phyloP scores from a whole-genome alignment of 2,797 vertebrate species.

The Mormyrops attenuatus region DNA sequence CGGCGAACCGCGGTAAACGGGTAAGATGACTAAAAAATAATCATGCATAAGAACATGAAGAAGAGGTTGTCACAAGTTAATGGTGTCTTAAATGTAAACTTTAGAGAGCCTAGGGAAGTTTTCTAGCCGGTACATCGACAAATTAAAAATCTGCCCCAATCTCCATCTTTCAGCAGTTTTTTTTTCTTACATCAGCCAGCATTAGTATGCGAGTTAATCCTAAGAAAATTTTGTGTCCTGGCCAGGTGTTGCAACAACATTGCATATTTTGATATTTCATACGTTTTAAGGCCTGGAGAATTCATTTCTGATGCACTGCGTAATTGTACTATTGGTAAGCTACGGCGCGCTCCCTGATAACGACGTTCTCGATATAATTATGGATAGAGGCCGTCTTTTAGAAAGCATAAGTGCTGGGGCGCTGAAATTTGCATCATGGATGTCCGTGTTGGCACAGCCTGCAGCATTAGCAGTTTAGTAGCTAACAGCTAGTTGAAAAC shows the following conservation, averaged over 20 bases:
- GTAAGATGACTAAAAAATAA: neutral
- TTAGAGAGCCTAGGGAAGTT: neutral
- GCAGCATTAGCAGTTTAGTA: constrained; percentile 2
- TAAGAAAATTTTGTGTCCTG: neutral
- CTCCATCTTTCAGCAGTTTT: neutral
- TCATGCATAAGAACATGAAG: neutral
- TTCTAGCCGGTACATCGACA: neutral
- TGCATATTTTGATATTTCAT: neutral
- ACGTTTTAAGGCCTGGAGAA: neutral
- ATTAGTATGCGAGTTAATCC: neutral
- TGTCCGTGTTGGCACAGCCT: neutral
- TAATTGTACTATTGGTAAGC: neutral
- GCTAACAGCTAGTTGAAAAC: neutral
- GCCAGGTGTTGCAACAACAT: neutral
- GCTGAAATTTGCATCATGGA: neutral
- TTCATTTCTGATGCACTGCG: neutral
- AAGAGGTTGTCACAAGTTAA: neutral
- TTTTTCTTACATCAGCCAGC: neutral
- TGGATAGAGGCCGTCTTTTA: neutral
- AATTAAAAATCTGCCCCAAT: neutral
- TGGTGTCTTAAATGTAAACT: neutral
- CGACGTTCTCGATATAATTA: neutral
- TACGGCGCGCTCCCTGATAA: neutral
- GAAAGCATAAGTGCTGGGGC: neutral
- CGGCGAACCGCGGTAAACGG: neutral